Percentiles rank a stretch among this genome's conserved stretches.
phyloP scores from a whole-genome alignment of 2,888 invertebrate genomes.

The Agapetus fuscipes region DNA sequence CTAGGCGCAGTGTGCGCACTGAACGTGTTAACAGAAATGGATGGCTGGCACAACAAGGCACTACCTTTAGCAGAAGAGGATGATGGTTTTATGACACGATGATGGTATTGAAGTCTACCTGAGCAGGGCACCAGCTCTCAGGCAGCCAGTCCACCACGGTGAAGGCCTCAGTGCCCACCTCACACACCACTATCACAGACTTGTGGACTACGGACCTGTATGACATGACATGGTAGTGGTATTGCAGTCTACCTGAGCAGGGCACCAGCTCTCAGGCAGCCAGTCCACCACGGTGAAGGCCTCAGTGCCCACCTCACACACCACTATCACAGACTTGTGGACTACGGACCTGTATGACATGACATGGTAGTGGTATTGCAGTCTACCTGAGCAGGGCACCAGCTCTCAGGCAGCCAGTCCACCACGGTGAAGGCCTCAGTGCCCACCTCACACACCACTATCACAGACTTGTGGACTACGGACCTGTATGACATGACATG shows the following conservation, averaged over 20 bases:
- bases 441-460: conserved; percentile 56
- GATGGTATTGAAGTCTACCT: too few species aligned
- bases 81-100: too few species aligned
- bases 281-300: conserved; percentile 44
- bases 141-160: conserved; percentile 48
- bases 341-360: too few species aligned
- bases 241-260: conserved; percentile 58
- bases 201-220: too few species aligned
- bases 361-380: too few species aligned
- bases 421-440: conserved; percentile 47
- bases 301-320: conserved; percentile 55
- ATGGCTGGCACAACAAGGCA: too few species aligned
- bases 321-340: conserved; percentile 61
- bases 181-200: conserved; percentile 61
- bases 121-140: conserved; percentile 50
- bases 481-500: too few species aligned
- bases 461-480: conserved; percentile 55
- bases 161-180: conserved; percentile 49
- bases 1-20: too few species aligned
- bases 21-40: too few species aligned
- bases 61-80: too few species aligned
- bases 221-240: too few species aligned
- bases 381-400: conserved; percentile 51
- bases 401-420: conserved; percentile 46
- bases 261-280: conserved; percentile 49